These are phyloP conservation scores for Tyrannus savana DNA, from an alignment of 2,113 vertebrate species.

Conservation along the genomic window DNA sequence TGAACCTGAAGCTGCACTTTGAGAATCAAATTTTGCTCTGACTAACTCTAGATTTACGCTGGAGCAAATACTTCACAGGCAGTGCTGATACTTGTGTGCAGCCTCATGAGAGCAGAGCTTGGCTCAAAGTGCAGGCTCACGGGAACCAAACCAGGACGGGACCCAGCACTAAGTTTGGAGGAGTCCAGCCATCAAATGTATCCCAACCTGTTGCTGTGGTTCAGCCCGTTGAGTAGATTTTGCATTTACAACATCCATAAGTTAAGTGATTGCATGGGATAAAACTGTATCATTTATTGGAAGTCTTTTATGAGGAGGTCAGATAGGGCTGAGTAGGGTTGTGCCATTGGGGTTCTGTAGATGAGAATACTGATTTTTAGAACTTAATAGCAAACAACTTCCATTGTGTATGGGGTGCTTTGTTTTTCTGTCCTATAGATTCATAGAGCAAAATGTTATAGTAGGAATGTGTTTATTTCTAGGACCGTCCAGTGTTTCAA, in stretches of 20 bases:
- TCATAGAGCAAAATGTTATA: not conserved
- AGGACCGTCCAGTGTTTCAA: not conserved
- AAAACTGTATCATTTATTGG: not conserved
- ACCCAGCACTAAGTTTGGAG: not conserved
- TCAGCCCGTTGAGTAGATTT: not conserved
- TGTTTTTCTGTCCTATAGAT: not conserved
- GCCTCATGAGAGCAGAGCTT: not conserved
- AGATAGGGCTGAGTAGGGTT: not conserved
- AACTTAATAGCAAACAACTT: not conserved
- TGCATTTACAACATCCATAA: not conserved
- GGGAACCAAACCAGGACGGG: not conserved
- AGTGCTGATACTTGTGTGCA: not conserved
- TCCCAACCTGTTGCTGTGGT: not conserved
- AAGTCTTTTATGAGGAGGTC: not conserved
- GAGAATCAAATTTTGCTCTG: slow-evolving; percentile 41
- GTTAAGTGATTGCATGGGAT: not conserved
- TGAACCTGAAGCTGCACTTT: slow-evolving; percentile 33
- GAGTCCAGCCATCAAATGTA: not conserved
- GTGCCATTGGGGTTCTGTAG: accelerated
- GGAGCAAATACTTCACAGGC: not conserved
- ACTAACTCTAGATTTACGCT: slow-evolving; percentile 21
- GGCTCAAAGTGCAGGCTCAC: not conserved
- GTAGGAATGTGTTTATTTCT: not conserved
- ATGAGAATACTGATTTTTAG: not conserved
- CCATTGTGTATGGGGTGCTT: not conserved